Conservation (phyloP, 2,888 invertebrate species). For the Formica aserva region DNA sequence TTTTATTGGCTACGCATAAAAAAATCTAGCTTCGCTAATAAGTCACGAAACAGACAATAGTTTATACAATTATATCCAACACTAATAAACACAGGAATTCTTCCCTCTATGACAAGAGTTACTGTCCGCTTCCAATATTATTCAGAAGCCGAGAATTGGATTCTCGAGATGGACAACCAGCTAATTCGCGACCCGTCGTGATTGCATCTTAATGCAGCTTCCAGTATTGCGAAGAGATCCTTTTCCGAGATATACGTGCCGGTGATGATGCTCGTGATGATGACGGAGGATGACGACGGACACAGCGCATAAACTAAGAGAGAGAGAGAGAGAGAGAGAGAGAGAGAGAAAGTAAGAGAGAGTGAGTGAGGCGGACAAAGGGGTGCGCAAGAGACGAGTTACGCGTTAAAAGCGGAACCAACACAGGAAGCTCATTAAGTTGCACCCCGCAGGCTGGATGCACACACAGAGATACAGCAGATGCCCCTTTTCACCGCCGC, state of each 20-base stretch:
- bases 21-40: neutral
- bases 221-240: constrained; percentile 22
- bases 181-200: constrained; percentile 43
- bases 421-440: constrained; percentile 80
- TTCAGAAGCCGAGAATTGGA: constrained; percentile 26
- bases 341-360: constrained; percentile 16
- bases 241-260: constrained; percentile 37
- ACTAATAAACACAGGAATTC: neutral
- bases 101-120: neutral
- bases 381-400: constrained; percentile 65
- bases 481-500: constrained; percentile 47
- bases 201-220: constrained; percentile 48
- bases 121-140: neutral
- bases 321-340: constrained; percentile 35
- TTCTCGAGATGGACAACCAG: constrained; percentile 32
- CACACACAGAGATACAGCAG: constrained; percentile 67
- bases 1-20: neutral
- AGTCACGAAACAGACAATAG: neutral
- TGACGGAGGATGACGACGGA: constrained; percentile 26
- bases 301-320: neutral
- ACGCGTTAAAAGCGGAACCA: constrained; percentile 77
- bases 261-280: constrained; percentile 31
- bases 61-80: neutral
- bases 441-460: constrained; percentile 74
- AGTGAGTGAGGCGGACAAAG: neutral